phyloP scores from a whole-genome alignment of 2,888 invertebrate genomes.

The Candidula unifasciata region DNA sequence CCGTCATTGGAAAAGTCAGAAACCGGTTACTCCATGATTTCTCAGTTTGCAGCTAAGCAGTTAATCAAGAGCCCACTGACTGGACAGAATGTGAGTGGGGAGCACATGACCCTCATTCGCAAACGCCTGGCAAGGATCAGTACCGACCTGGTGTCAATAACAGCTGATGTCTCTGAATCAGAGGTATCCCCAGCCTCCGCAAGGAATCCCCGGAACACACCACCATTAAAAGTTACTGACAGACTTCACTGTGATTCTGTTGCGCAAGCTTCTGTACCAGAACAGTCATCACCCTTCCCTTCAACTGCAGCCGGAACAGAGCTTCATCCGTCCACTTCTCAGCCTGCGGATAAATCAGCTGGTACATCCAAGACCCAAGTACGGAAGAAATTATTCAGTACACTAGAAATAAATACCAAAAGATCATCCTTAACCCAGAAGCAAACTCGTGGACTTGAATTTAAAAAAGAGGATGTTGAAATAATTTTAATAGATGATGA shows the following conservation, averaged over 20 bases:
- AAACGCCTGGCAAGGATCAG: constrained; percentile 15
- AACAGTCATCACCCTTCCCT: background rate
- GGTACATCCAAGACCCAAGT: background rate
- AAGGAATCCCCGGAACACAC: background rate
- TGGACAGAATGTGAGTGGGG: constrained; percentile 5
- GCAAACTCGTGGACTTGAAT: background rate
- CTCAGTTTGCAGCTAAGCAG: background rate
- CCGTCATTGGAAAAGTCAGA: background rate
- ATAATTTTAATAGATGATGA: constrained; percentile 10
- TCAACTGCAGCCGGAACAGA: background rate
- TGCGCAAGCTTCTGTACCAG: too few relatives aligned
- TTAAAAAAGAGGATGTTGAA: background rate
- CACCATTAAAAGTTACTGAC: background rate
- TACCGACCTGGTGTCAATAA: background rate
- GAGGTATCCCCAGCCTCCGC: background rate
- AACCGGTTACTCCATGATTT: background rate
- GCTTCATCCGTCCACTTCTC: background rate
- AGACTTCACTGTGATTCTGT: background rate
- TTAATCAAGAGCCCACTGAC: constrained; percentile 6
- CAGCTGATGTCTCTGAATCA: background rate
- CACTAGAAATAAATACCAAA: background rate
- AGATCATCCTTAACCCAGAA: too few relatives aligned
- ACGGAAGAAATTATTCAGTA: background rate
- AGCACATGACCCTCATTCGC: background rate
- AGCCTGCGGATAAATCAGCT: background rate